Evolutionary conservation across 2,797 vertebrate species (phyloP), one percentile per base, ranked within the genome.

Genomic region (Dipus sagitta): DNA sequence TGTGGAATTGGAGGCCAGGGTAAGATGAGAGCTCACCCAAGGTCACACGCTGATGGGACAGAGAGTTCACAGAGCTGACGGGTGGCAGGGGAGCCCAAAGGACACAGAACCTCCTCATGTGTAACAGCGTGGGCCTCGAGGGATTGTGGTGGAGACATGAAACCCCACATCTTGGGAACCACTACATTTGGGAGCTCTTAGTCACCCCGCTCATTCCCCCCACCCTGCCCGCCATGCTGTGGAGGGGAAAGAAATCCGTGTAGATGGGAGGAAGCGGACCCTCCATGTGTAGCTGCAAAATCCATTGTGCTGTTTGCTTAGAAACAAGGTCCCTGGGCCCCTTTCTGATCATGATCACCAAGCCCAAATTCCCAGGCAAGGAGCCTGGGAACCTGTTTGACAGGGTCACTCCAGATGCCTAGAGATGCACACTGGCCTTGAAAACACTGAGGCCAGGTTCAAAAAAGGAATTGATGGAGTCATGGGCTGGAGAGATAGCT

Each of bases 101-200:
- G 32, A n/a, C 68, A 26, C 47, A 52, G 47, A 64, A 34, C 26
- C 26, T 38, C 47, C 65, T 62, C 2, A 0, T 47, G 80, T 47
- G 18, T 18, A 2, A 52, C 10, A 9, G 54, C 7, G 28, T 26
- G 1, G 11, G 65, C 12, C 21, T 18, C 11, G 0, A 17, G 10
- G 0, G 68, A 30, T 47, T 17, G 30, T 14, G n/a, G 47, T 38
- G 7, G 62, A 32, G 52, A 30, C 79, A 13, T 4, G 74, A 52
- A 52, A 54, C 75, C 76, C n/a, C 12, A 3, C n/a, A 60, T 3
- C 38, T 0, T 67, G 0, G 34, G 92, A 60, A 24, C 21, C 1
- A 10, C 20, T 0, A 32, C 13, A 72, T 3, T 30, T 77, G 30
- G 77, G 62, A 70, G 60, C 10, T 8, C n/a, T 26, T 11, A 7